A percentile compares a stretch with the other conserved stretches of the same genome.
phyloP scores from a whole-genome alignment of 2,113 vertebrate genomes.

The Todiramphus chloris region DNA sequence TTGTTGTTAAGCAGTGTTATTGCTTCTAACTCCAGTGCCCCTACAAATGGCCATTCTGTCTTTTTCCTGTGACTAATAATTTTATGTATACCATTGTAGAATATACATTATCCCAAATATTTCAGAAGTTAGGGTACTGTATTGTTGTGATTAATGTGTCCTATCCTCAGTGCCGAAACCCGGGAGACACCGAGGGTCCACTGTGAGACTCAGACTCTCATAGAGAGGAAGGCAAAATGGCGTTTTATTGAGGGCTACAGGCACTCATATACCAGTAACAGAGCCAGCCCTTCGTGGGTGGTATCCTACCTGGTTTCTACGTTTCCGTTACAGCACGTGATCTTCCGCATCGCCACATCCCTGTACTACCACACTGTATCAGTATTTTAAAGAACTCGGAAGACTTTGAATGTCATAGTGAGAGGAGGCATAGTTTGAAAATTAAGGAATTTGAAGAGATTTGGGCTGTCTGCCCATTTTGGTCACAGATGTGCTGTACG shows the following conservation, averaged over 20 bases:
- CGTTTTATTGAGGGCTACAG: too few relatives aligned
- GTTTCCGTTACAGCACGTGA: too few relatives aligned
- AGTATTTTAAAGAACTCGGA: conserved; percentile 19
- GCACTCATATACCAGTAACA: too few relatives aligned
- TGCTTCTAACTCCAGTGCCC: neutral
- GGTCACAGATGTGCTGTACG: neutral
- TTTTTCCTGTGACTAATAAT: neutral
- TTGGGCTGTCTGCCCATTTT: neutral
- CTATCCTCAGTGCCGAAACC: too few relatives aligned
- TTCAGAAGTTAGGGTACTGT: conserved; percentile 24
- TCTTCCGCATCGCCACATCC: too few relatives aligned
- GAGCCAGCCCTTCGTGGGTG: too few relatives aligned
- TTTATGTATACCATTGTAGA: neutral
- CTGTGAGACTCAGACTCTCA: too few relatives aligned
- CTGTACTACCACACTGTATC: neutral
- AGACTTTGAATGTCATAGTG: neutral
- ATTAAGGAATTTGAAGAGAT: neutral
- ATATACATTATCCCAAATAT: neutral
- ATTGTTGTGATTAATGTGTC: too few relatives aligned
- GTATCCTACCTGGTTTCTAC: too few relatives aligned
- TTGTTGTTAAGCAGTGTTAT: neutral
- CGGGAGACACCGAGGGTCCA: too few relatives aligned
- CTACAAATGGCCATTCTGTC: neutral
- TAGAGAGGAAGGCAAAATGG: too few relatives aligned
- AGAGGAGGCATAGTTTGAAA: neutral